phyloP scores from a whole-genome alignment of 1,140 invertebrate genomes.

The Vollenhovia emeryi region DNA sequence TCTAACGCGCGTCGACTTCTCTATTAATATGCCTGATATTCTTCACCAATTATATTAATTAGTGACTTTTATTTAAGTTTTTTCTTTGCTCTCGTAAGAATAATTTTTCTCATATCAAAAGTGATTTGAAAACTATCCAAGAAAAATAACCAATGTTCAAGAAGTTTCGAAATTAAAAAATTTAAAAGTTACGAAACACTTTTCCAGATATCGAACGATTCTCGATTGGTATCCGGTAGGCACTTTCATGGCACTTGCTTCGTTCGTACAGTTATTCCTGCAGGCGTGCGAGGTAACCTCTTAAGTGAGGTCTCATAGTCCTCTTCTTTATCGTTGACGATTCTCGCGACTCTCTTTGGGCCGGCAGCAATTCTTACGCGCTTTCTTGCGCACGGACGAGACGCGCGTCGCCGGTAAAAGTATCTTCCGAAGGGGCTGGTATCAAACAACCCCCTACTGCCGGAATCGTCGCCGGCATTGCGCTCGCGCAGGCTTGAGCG shows the following conservation, averaged over 20 bases:
- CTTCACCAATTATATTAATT: not conserved
- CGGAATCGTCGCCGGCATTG: conserved; percentile 70
- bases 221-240: not conserved
- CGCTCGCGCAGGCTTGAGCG: conserved; percentile 72
- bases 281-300: not conserved
- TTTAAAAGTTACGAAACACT: not conserved
- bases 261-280: not conserved
- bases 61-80: not conserved
- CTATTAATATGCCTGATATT: no score
- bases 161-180: not conserved
- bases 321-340: not conserved
- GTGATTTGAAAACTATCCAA: not conserved
- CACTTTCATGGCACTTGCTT: not conserved
- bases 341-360: not conserved
- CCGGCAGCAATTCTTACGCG: not conserved
- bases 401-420: conserved; percentile 4
- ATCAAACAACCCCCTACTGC: conserved; percentile 71
- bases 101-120: not conserved
- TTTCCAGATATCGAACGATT: not conserved
- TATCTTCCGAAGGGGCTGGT: conserved; percentile 67
- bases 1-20: no score
- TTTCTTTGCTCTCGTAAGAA: not conserved
- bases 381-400: not conserved
- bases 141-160: not conserved
- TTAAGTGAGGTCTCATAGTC: not conserved